Conservation (phyloP, 1,140 invertebrate genomes). For the Microplitis mediator region DNA sequence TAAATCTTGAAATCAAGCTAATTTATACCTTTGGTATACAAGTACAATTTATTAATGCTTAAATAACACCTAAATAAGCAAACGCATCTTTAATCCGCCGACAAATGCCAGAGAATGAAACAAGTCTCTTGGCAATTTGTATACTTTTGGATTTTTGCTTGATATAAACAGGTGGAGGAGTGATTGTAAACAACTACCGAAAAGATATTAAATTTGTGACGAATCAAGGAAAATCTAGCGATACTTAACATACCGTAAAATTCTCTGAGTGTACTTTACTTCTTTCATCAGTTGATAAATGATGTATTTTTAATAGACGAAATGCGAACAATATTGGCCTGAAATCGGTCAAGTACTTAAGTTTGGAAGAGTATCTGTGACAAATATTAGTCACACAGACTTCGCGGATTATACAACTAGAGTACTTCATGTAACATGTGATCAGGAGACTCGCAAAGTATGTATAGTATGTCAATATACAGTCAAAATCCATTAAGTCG, state of each 20-base stretch:
- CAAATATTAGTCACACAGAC: constrained; percentile 88
- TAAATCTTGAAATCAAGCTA: too few species aligned
- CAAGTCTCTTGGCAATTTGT: too few species aligned
- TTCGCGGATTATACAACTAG: constrained; percentile 94
- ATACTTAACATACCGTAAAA: background rate
- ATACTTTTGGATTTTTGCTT: too few species aligned
- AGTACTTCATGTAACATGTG: constrained; percentile 80
- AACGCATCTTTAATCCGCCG: too few species aligned
- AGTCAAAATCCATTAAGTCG: too few species aligned
- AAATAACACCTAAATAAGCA: too few species aligned
- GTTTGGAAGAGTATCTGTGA: constrained; percentile 88
- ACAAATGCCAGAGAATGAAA: too few species aligned
- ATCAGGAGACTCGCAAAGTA: constrained; percentile 69
- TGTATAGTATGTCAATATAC: background rate
- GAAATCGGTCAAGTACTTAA: constrained; percentile 81
- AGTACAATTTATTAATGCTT: too few species aligned
- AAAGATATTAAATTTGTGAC: background rate
- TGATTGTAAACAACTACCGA: too few species aligned
- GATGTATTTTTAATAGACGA: constrained; percentile 70
- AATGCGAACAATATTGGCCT: constrained; percentile 98
- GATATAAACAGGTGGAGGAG: too few species aligned
- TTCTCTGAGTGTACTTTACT: background rate
- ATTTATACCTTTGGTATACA: too few species aligned
- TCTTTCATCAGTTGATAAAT: background rate
- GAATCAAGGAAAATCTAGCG: background rate